A percentile compares a stretch with the other conserved stretches of the same genome.
These are phyloP conservation scores for Palythoa heliodiscus DNA, from an alignment of 92 coral and sea anemone genomes.

Conservation along the genomic window DNA sequence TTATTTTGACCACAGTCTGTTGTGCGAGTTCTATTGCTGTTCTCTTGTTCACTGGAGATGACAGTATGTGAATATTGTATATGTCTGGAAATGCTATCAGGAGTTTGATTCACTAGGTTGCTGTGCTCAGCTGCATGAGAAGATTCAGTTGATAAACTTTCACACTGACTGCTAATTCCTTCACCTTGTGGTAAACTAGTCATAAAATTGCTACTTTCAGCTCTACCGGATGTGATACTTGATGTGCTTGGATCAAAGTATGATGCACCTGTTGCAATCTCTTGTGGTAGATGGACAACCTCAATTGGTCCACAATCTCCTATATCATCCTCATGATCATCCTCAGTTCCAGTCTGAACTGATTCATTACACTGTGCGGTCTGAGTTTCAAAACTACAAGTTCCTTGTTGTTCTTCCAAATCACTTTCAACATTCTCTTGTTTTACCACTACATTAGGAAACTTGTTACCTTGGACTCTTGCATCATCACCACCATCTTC, in stretches of 20 bases:
- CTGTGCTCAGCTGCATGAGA: neutral
- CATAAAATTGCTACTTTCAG: slow-evolving; percentile 6
- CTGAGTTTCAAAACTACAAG: neutral
- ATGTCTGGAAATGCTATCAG: slow-evolving; percentile 35
- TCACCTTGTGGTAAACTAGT: slow-evolving; percentile 20
- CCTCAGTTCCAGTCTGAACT: neutral
- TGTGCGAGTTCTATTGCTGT: neutral
- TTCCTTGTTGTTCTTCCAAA: neutral
- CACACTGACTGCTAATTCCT: neutral
- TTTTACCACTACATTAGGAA: slow-evolving; percentile 1
- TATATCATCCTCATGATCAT: neutral
- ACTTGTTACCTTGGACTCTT: neutral
- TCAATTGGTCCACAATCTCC: slow-evolving; percentile 33
- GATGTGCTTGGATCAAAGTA: slow-evolving; percentile 39
- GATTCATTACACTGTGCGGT: neutral
- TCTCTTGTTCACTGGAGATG: slow-evolving; percentile 1
- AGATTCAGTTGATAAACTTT: neutral
- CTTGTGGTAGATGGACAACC: slow-evolving; percentile 37
- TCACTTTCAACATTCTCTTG: slow-evolving; percentile 36
- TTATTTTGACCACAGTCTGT: neutral
- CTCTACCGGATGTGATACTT: slow-evolving; percentile 22
- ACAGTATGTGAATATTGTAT: slow-evolving; percentile 29
- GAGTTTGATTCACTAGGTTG: slow-evolving; percentile 1
- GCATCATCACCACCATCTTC: neutral
- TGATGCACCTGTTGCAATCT: slow-evolving; percentile 38